Percentiles rank a stretch among this genome's conserved stretches.
phyloP scores from a whole-genome alignment of 1,140 invertebrate genomes.

The Dinoponera quadriceps region DNA sequence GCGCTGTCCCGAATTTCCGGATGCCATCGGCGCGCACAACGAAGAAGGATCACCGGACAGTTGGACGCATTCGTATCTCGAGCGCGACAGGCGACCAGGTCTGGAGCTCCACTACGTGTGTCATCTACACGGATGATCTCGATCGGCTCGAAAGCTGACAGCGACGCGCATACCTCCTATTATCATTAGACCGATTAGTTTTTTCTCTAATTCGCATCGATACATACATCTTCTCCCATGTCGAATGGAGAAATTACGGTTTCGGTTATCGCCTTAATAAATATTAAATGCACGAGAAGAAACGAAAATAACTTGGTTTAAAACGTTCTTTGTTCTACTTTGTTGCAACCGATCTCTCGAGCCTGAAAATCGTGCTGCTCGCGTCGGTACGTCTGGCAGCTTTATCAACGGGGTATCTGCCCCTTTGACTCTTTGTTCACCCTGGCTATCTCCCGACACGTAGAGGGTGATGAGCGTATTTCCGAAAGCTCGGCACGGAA shows the following conservation, averaged over 20 bases:
- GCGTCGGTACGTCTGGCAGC: not conserved
- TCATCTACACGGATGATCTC: conserved; percentile 47
- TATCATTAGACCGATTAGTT: conserved; percentile 32
- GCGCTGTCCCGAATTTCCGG: conserved; percentile 56
- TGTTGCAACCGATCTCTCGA: not conserved
- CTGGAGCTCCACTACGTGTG: conserved; percentile 33
- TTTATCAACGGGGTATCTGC: conserved; percentile 12
- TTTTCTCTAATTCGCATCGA: not conserved
- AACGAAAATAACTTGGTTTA: too few species aligned
- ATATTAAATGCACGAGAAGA: too few species aligned
- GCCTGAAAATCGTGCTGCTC: too few species aligned
- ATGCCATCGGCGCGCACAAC: conserved; percentile 51
- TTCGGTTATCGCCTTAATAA: not conserved
- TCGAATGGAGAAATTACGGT: not conserved
- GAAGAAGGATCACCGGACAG: conserved; percentile 60
- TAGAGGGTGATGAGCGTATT: conserved; percentile 47
- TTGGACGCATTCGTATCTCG: conserved; percentile 46
- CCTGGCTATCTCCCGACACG: conserved; percentile 27
- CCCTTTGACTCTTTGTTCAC: not conserved
- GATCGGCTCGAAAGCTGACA: conserved; percentile 20
- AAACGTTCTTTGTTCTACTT: not conserved
- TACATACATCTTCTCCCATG: not conserved
- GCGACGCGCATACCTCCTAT: not conserved
- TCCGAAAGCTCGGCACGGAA: conserved; percentile 60
- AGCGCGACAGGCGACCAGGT: conserved; percentile 45